Evolutionary conservation across 1,140 invertebrate species (phyloP).

Genomic region (Brachionus koreanus): DNA sequence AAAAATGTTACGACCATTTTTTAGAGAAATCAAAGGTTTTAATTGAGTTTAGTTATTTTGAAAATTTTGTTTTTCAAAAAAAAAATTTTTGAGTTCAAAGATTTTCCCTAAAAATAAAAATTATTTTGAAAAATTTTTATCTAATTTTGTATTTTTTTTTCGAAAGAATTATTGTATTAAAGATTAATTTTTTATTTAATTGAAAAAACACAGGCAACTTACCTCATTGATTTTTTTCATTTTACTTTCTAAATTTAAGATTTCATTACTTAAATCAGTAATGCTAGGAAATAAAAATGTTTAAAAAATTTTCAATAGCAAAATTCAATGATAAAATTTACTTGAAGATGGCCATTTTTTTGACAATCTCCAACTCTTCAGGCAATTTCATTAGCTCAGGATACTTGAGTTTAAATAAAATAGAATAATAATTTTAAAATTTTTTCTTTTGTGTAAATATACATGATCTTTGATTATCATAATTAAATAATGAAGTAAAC

Average conservation of each 20-base stretch:
- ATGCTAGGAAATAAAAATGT: neutral
- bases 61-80: too few relatives aligned
- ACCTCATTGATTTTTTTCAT: slow-evolving; percentile 35
- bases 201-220: neutral
- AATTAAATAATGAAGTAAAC: neutral
- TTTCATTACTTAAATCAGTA: slow-evolving; percentile 39
- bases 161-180: too few relatives aligned
- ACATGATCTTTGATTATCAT: slow-evolving; percentile 22
- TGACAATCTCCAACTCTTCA: slow-evolving; percentile 32
- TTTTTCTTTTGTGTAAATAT: too few relatives aligned
- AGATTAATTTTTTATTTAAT: too few relatives aligned
- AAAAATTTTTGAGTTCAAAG: too few relatives aligned
- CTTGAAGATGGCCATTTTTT: slow-evolving; percentile 28
- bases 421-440: neutral
- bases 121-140: neutral
- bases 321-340: neutral
- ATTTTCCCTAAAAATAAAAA: too few relatives aligned
- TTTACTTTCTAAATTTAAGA: slow-evolving; percentile 20
- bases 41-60: too few relatives aligned
- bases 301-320: neutral
- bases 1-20: too few relatives aligned
- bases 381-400: neutral
- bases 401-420: neutral
- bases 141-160: too few relatives aligned
- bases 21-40: too few relatives aligned